phyloP scores from a whole-genome alignment of 2,888 invertebrate species.

The Cerastis leucographa region DNA sequence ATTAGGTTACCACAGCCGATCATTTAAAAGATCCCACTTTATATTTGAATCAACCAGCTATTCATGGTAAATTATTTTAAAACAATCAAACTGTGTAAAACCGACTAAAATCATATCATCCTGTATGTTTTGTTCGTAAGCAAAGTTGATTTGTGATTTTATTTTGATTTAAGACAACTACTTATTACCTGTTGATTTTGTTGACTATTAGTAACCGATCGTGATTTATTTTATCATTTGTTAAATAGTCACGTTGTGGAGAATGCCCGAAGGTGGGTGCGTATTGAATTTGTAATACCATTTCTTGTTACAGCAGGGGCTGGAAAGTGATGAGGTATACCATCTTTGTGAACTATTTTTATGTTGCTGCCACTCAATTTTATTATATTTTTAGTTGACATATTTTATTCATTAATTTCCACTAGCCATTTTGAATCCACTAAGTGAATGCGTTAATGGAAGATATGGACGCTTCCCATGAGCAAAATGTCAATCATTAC shows the following conservation, averaged over 20 bases:
- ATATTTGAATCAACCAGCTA: slow-evolving; percentile 72
- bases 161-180: slow-evolving; percentile 68
- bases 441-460: slow-evolving; percentile 89
- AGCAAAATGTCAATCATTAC: slow-evolving; percentile 84
- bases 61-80: slow-evolving; percentile 69
- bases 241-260: slow-evolving; percentile 80
- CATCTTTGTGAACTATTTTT: slow-evolving; percentile 90
- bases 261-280: slow-evolving; percentile 90
- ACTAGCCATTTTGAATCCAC: slow-evolving; percentile 88
- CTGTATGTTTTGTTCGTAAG: slow-evolving; percentile 75
- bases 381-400: slow-evolving; percentile 88
- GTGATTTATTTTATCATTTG: slow-evolving; percentile 76
- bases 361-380: slow-evolving; percentile 90
- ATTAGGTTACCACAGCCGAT: slow-evolving; percentile 79
- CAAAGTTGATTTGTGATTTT: slow-evolving; percentile 74
- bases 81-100: slow-evolving; percentile 65
- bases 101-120: slow-evolving; percentile 72
- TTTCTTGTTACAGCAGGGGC: slow-evolving; percentile 96
- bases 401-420: slow-evolving; percentile 88
- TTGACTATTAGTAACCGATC: slow-evolving; percentile 67
- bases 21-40: slow-evolving; percentile 77
- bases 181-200: slow-evolving; percentile 67
- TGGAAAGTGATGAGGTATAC: slow-evolving; percentile 97
- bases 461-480: slow-evolving; percentile 89
- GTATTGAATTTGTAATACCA: slow-evolving; percentile 90